These are phyloP conservation scores for Spinus olivaceus DNA, from an alignment of 2,797 vertebrate species.

Conservation along the genomic window DNA sequence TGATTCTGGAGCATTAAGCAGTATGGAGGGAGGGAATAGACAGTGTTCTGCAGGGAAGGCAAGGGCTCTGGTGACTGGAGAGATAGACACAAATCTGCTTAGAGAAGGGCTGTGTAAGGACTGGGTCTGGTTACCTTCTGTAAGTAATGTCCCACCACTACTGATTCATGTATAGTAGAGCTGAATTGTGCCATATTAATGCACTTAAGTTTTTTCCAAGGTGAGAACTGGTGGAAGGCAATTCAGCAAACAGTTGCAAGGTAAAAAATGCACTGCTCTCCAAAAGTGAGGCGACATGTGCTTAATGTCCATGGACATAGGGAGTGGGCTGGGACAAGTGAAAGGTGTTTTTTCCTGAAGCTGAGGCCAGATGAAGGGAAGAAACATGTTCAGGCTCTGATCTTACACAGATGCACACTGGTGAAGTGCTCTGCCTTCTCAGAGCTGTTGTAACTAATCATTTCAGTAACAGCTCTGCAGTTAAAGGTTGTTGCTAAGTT, in stretches of 20 bases:
- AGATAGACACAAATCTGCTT: neutral
- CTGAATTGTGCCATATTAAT: neutral
- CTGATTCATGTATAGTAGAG: neutral
- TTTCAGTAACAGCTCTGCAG: neutral
- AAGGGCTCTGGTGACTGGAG: neutral
- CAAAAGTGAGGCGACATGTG: neutral
- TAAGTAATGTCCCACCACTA: rapidly evolving
- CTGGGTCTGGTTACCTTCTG: rapidly evolving
- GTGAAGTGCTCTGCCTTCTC: conserved; percentile 16
- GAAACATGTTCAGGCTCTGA: neutral
- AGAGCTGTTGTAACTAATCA: conserved; percentile 21
- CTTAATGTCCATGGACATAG: conserved; percentile 10
- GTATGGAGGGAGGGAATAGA: neutral
- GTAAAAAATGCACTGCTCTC: neutral
- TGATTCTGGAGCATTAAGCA: neutral
- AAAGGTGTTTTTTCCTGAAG: neutral
- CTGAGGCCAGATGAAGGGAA: conserved; percentile 34
- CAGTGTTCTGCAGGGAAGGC: neutral
- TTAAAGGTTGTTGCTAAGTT: neutral
- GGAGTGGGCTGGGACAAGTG: neutral
- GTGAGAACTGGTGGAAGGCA: neutral
- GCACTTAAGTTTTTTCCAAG: neutral
- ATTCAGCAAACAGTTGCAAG: neutral
- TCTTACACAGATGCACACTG: conserved; percentile 14
- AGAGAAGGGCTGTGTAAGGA: neutral